A percentile compares a stretch with the other conserved stretches of the same genome.
These are phyloP conservation scores for Papilio polytes DNA, from an alignment of 1,140 invertebrate genomes.

Conservation along the genomic window DNA sequence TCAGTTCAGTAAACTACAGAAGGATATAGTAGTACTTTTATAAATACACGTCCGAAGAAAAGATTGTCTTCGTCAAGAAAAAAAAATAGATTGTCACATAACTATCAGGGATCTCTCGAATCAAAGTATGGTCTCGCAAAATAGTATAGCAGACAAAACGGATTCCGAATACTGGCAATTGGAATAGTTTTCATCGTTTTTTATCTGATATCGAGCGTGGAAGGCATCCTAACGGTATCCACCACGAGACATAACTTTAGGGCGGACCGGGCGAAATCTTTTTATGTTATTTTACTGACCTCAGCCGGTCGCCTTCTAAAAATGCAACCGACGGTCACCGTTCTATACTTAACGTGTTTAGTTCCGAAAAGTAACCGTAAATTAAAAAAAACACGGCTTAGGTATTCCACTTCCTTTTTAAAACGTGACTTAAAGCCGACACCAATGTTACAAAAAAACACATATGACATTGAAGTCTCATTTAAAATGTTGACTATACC, in stretches of 20 bases:
- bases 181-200: conserved; percentile 81
- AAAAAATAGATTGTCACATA: background rate
- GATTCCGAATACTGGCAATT: conserved; percentile 81
- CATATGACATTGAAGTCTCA: conserved; percentile 37
- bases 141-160: conserved; percentile 75
- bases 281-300: conserved; percentile 79
- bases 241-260: conserved; percentile 76
- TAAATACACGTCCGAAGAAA: too few species aligned
- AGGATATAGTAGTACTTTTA: background rate
- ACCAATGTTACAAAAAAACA: conserved; percentile 15
- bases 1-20: background rate
- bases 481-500: conserved; percentile 35
- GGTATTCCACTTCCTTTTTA: conserved; percentile 7
- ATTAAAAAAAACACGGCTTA: conserved; percentile 20
- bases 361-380: conserved; percentile 26
- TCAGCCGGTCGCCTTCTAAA: conserved; percentile 63
- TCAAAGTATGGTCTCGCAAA: conserved; percentile 44
- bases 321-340: conserved; percentile 23
- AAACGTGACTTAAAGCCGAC: conserved; percentile 11
- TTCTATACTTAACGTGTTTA: conserved; percentile 35
- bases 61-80: too few species aligned
- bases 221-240: conserved; percentile 82
- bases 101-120: background rate
- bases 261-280: conserved; percentile 68
- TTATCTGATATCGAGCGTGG: conserved; percentile 68